Evolutionary conservation across 2,113 vertebrate species (phyloP).

Genomic region (Callipepla squamata): DNA sequence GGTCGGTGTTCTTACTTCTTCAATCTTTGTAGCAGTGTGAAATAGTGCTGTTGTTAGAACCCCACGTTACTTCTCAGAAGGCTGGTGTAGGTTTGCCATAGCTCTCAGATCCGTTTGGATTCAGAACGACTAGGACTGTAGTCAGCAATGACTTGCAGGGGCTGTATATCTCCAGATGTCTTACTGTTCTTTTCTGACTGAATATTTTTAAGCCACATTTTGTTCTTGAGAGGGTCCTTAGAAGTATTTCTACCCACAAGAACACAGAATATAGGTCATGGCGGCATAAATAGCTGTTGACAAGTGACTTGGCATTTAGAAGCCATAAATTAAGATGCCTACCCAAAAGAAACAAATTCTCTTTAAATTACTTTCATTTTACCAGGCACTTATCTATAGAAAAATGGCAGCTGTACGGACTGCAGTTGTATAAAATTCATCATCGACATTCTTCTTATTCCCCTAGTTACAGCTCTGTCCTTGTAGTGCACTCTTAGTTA

Average conservation of each 20-base stretch:
- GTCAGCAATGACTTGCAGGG: background rate
- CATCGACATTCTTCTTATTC: background rate
- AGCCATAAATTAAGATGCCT: background rate
- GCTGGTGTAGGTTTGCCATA: background rate
- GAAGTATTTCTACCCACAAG: background rate
- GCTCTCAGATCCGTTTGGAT: background rate
- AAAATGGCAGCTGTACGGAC: background rate
- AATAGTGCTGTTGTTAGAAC: background rate
- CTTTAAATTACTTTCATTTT: background rate
- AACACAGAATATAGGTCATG: background rate
- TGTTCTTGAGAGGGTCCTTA: background rate
- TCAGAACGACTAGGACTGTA: background rate
- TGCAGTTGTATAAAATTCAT: background rate
- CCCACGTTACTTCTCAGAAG: background rate
- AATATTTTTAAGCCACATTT: background rate
- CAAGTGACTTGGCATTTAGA: background rate
- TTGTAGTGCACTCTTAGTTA: background rate
- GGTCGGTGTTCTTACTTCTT: background rate
- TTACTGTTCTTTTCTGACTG: background rate
- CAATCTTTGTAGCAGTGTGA: background rate
- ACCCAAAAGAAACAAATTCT: background rate
- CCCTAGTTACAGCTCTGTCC: background rate
- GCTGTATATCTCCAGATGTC: background rate
- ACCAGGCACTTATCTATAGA: background rate
- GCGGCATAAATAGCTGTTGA: background rate